Evolutionary conservation across 2,888 invertebrate species (phyloP).

Genomic region (Oscheius myriophilus): DNA sequence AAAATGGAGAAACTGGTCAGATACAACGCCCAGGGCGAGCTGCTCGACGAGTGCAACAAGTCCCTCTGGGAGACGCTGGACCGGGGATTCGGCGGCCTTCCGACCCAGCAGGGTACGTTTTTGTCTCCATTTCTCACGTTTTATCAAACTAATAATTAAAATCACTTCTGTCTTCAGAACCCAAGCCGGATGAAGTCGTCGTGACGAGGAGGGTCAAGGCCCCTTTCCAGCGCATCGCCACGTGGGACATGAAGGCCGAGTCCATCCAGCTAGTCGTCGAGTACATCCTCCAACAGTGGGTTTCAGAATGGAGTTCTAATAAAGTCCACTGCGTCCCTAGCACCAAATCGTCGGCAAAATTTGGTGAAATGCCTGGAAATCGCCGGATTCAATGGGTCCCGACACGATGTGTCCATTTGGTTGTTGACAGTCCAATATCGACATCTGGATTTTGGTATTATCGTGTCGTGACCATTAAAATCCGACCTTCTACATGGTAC

Average conservation of each 20-base stretch:
- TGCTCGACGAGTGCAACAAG: constrained; percentile 22
- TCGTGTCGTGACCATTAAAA: no score
- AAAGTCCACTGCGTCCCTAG: no score
- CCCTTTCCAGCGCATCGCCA: constrained; percentile 25
- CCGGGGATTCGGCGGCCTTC: background rate
- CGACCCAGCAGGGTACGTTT: background rate
- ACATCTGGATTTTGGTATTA: no score
- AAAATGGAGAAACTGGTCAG: background rate
- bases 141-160: background rate
- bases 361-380: no score
- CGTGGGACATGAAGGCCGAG: constrained; percentile 27
- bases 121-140: background rate
- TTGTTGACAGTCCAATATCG: no score
- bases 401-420: no score
- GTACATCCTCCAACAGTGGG: constrained; percentile 24
- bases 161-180: background rate
- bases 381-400: no score
- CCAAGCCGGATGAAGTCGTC: background rate
- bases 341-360: no score
- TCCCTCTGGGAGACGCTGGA: constrained; percentile 20
- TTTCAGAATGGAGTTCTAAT: background rate
- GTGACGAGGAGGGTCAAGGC: constrained; percentile 26
- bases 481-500: no score
- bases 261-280: constrained; percentile 32
- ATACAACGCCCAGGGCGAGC: constrained; percentile 7